Evolutionary conservation across 2,797 vertebrate genomes (phyloP).

Genomic region (Molossus alvarezi): DNA sequence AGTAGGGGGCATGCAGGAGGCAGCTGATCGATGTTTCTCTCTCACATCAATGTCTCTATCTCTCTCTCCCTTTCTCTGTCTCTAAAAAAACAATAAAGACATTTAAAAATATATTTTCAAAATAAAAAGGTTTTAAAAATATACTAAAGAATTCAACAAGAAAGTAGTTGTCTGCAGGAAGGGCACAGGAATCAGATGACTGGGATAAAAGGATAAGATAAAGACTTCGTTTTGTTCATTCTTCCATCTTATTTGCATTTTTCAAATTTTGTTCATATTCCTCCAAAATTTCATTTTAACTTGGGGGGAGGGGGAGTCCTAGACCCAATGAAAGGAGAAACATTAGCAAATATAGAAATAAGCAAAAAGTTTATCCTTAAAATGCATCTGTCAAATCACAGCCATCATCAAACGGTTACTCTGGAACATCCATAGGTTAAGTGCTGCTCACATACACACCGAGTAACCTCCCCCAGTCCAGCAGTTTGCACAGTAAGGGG

Average conservation of each 20-base stretch:
- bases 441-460: background rate
- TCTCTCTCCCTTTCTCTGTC: too few relatives aligned
- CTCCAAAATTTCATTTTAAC: background rate
- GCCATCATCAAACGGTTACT: background rate
- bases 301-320: background rate
- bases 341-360: constrained; percentile 34
- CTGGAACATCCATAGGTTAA: background rate
- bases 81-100: too few relatives aligned
- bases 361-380: constrained; percentile 23
- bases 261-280: constrained; percentile 52
- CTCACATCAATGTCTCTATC: too few relatives aligned
- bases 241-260: constrained; percentile 42
- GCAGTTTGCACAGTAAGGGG: background rate
- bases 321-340: background rate
- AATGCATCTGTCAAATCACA: constrained; percentile 59
- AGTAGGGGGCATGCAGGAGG: too few relatives aligned
- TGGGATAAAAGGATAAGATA: background rate
- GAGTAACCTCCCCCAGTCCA: background rate
- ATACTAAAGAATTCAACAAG: constrained; percentile 16
- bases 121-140: constrained; percentile 38
- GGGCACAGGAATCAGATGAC: background rate
- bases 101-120: background rate
- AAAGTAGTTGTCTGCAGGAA: background rate
- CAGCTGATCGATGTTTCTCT: too few relatives aligned
- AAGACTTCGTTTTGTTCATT: background rate